phyloP scores from a whole-genome alignment of 2,888 invertebrate genomes.

The Polyploca ridens region DNA sequence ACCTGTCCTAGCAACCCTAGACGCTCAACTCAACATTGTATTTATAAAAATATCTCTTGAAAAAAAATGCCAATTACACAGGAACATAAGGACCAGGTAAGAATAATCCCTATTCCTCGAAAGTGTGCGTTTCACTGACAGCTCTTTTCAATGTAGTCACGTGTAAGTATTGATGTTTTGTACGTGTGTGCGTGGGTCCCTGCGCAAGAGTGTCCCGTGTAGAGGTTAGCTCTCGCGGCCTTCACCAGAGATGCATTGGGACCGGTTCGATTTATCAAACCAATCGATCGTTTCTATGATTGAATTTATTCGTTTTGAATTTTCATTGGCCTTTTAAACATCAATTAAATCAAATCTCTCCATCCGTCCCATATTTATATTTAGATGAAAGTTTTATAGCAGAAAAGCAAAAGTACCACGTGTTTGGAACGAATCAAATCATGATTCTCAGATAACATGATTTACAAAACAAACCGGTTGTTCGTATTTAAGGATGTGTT shows the following conservation, averaged over 20 bases:
- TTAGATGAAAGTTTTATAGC: constrained; percentile 26
- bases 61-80: constrained; percentile 66
- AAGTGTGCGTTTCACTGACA: constrained; percentile 48
- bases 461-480: constrained; percentile 30
- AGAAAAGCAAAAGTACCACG: constrained; percentile 36
- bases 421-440: constrained; percentile 31
- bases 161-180: constrained; percentile 41
- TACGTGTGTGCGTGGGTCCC: constrained; percentile 62
- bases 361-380: constrained; percentile 15
- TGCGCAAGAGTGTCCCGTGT: constrained; percentile 72
- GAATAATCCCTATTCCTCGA: constrained; percentile 51
- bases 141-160: constrained; percentile 45
- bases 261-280: constrained; percentile 61
- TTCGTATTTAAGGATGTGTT: constrained; percentile 29
- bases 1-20: constrained; percentile 41
- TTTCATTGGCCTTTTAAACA: constrained; percentile 12
- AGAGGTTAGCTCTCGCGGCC: constrained; percentile 77
- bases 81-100: constrained; percentile 63
- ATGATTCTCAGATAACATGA: constrained; percentile 18
- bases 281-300: constrained; percentile 44
- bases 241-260: constrained; percentile 80
- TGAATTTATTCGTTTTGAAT: constrained; percentile 20
- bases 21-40: constrained; percentile 43
- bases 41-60: constrained; percentile 57
- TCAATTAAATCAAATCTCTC: constrained; percentile 15